Evolutionary conservation across 2,888 invertebrate genomes (phyloP).

Genomic region (Melanostoma mellinum): DNA sequence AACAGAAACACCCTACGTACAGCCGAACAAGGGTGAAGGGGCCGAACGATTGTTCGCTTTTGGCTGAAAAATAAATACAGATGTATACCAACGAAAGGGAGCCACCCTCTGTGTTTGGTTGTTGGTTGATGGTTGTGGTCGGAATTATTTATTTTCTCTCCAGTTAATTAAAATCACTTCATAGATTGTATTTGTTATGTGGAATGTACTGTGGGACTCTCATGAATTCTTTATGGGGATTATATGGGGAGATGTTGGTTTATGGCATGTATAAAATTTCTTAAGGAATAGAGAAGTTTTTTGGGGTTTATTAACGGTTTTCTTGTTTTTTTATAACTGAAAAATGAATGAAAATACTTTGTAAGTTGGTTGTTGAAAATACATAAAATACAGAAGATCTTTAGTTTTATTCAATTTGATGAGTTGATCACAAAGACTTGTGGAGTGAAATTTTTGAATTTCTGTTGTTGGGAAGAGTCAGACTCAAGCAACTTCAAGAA

Average conservation of each 20-base stretch:
- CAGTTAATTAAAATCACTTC: constrained; percentile 73
- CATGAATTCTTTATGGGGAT: constrained; percentile 23
- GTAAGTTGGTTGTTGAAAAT: no score
- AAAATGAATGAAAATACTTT: no score
- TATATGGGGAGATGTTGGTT: constrained; percentile 20
- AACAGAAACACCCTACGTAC: neutral
- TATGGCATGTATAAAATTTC: neutral
- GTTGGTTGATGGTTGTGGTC: constrained; percentile 9
- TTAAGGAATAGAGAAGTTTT: no score
- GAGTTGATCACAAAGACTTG: no score
- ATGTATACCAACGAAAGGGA: constrained; percentile 47
- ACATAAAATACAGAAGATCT: no score
- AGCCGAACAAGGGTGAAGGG: neutral
- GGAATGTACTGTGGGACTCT: constrained; percentile 36
- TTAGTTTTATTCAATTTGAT: no score
- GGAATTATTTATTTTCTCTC: constrained; percentile 67
- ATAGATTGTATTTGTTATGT: constrained; percentile 59
- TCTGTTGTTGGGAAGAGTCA: no score
- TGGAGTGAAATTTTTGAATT: no score
- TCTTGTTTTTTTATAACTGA: no score
- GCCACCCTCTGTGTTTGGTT: constrained; percentile 34
- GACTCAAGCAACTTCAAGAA: no score
- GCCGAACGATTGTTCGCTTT: constrained; percentile 14
- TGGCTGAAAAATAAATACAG: constrained; percentile 63
- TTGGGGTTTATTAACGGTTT: no score